Evolutionary conservation across 2,113 vertebrate species (phyloP).

Genomic region (Aleadryas rufinucha): DNA sequence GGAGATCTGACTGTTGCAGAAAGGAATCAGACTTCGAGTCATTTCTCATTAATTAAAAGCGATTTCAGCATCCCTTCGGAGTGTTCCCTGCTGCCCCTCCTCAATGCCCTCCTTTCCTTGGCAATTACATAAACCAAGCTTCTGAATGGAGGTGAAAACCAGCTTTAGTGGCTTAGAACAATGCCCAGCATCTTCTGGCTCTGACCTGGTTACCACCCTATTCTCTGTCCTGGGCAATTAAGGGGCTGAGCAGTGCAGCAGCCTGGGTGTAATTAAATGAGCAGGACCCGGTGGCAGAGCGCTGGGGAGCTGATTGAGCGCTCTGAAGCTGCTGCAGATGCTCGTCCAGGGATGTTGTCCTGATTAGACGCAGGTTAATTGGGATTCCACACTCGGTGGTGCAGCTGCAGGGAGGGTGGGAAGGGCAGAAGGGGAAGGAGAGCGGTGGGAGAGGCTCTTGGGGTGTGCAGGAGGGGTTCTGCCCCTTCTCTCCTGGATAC

Average conservation of each 20-base stretch:
- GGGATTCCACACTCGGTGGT: background rate
- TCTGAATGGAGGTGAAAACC: background rate
- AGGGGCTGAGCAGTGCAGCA: background rate
- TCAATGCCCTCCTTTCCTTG: background rate
- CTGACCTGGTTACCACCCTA: background rate
- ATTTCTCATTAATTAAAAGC: slow-evolving; percentile 33
- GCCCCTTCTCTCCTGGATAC: background rate
- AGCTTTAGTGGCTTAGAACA: slow-evolving; percentile 19
- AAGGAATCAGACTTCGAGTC: background rate
- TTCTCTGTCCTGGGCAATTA: slow-evolving; percentile 25
- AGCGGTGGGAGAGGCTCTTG: background rate
- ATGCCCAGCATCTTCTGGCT: background rate
- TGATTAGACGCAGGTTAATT: background rate
- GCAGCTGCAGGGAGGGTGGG: background rate
- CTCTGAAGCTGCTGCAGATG: background rate
- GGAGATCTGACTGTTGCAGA: background rate
- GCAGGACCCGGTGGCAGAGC: background rate
- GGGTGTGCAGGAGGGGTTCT: background rate
- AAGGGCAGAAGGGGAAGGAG: background rate
- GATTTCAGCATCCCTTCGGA: background rate
- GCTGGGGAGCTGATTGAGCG: background rate
- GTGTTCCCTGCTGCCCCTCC: background rate
- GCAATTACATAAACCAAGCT: background rate
- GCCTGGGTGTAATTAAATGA: slow-evolving; percentile 19
- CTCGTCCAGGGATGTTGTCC: background rate